Percentiles rank a stretch among this genome's conserved stretches.
Evolutionary conservation across 2,113 vertebrate species (phyloP).

Genomic region (Sturnus vulgaris): DNA sequence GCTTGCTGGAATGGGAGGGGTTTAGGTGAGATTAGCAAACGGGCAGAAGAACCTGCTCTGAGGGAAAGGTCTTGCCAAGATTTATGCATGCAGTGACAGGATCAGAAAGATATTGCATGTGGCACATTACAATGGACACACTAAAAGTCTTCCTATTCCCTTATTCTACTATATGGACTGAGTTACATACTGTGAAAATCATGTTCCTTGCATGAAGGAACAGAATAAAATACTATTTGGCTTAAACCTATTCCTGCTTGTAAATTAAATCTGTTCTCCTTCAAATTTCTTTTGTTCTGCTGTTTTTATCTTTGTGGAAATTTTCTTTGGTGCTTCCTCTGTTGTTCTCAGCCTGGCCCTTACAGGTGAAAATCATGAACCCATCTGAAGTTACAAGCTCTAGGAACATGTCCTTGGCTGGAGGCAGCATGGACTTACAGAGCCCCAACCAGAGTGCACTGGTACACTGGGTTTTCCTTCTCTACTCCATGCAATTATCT

Average conservation of each 20-base stretch:
- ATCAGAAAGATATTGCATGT: neutral
- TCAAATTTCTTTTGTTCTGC: neutral
- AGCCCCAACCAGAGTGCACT: neutral
- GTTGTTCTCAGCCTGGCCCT: neutral
- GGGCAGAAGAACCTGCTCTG: neutral
- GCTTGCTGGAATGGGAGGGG: neutral
- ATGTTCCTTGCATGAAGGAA: neutral
- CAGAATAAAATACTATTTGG: neutral
- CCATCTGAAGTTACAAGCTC: neutral
- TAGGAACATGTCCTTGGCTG: neutral
- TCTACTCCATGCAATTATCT: neutral
- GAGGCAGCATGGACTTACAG: neutral
- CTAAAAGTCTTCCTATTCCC: neutral
- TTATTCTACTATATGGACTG: neutral
- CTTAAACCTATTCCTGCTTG: neutral
- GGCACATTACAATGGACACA: neutral
- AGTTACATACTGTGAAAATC: neutral
- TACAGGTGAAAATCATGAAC: neutral
- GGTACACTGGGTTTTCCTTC: neutral
- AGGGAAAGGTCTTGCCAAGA: neutral
- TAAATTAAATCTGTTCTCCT: neutral
- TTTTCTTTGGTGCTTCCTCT: neutral
- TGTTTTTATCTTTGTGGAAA: neutral
- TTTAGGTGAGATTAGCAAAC: neutral
- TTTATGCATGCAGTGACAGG: neutral